Conservation (phyloP, 2,888 invertebrate species). For the Leptura quadrifasciata region DNA sequence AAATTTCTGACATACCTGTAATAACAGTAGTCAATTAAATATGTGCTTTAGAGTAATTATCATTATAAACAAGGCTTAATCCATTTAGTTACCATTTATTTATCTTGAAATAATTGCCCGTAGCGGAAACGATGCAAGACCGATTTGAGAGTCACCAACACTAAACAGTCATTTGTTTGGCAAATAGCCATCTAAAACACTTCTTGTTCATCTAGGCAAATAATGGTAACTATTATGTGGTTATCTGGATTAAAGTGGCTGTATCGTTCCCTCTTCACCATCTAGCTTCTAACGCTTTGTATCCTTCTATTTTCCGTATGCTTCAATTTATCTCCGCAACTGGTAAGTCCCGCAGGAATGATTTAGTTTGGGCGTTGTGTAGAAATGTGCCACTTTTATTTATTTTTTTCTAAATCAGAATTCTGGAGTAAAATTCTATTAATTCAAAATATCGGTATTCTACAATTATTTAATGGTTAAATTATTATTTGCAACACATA, state of each 20-base stretch:
- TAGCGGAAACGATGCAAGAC: neutral
- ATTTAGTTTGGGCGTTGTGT: constrained; percentile 1
- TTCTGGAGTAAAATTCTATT: too few relatives aligned
- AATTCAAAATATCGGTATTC: too few relatives aligned
- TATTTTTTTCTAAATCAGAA: neutral
- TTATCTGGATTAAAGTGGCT: constrained; percentile 45
- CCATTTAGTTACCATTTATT: neutral
- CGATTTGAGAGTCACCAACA: constrained; percentile 29
- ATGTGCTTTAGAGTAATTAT: neutral
- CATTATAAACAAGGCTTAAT: neutral
- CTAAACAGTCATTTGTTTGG: constrained; percentile 39
- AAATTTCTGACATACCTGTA: too few relatives aligned
- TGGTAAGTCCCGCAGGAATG: neutral
- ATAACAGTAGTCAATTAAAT: neutral
- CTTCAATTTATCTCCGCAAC: constrained; percentile 47
- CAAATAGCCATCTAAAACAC: constrained; percentile 43
- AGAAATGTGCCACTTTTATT: neutral
- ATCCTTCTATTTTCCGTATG: constrained; percentile 49
- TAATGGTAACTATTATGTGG: constrained; percentile 44
- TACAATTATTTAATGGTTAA: too few relatives aligned
- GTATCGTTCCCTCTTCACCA: constrained; percentile 24
- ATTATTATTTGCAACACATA: too few relatives aligned
- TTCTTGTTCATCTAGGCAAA: constrained; percentile 43
- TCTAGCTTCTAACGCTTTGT: constrained; percentile 30
- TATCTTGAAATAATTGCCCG: neutral